Evolutionary conservation across 2,113 vertebrate species (phyloP).

Genomic region (Plectropomus leopardus): DNA sequence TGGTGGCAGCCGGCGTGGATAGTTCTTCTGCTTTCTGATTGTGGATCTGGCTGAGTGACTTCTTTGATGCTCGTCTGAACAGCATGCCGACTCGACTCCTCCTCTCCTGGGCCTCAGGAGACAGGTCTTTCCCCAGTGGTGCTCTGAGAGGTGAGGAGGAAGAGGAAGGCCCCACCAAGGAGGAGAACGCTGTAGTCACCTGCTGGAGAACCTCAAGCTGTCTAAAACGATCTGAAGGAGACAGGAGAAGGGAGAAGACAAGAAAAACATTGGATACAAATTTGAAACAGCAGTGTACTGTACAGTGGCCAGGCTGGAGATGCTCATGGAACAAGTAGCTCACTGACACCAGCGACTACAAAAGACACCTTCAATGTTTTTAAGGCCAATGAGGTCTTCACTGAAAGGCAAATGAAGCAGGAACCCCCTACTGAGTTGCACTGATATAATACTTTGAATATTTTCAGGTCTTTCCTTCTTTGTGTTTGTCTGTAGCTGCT

Average conservation of each 20-base stretch:
- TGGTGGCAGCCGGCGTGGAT: not conserved
- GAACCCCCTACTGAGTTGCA: too few species aligned
- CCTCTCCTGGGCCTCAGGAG: constrained; percentile 69
- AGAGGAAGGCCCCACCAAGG: constrained; percentile 59
- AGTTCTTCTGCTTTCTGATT: constrained; percentile 5
- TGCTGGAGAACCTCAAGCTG: constrained; percentile 85
- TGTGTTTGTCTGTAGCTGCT: too few species aligned
- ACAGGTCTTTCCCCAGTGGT: not conserved
- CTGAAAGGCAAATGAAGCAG: too few species aligned
- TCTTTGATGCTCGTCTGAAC: constrained; percentile 77
- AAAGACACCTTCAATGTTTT: too few species aligned
- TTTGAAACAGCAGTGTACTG: too few species aligned
- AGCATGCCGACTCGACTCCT: constrained; percentile 70
- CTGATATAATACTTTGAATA: too few species aligned
- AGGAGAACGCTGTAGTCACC: constrained; percentile 81
- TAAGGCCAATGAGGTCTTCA: too few species aligned
- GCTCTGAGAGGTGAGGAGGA: not conserved
- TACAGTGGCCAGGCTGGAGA: too few species aligned
- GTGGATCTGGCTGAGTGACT: constrained; percentile 63
- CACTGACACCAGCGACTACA: too few species aligned
- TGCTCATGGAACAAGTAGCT: not conserved
- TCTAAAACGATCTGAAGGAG: constrained; percentile 79
- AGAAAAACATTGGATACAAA: not conserved
- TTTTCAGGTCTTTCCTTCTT: too few species aligned
- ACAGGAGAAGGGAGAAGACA: not conserved